A percentile compares a stretch with the other conserved stretches of the same genome.
These are phyloP conservation scores for Psittacus erithacus DNA, from an alignment of 2,113 vertebrate genomes.

Conservation along the genomic window DNA sequence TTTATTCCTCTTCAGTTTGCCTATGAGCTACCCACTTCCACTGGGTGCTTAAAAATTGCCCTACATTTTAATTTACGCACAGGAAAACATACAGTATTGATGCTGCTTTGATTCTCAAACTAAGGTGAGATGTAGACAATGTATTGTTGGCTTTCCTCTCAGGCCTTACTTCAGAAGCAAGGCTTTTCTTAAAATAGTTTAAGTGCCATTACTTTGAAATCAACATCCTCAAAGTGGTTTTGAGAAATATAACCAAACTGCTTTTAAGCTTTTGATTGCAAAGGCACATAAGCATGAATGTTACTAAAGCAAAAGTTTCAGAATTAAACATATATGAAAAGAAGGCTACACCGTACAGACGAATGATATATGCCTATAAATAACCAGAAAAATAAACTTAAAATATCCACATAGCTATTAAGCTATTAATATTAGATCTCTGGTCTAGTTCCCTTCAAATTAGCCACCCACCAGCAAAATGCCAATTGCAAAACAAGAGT, in stretches of 20 bases:
- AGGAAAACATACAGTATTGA: not conserved
- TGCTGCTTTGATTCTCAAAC: not conserved
- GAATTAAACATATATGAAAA: slow-evolving; percentile 18
- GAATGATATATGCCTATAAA: slow-evolving; percentile 61
- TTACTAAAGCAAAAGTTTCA: not conserved
- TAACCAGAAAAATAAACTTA: slow-evolving; percentile 60
- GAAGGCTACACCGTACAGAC: not conserved
- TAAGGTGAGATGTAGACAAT: not conserved
- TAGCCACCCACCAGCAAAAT: slow-evolving; percentile 71
- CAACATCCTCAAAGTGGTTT: not conserved
- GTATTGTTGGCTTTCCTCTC: not conserved
- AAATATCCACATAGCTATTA: slow-evolving; percentile 64
- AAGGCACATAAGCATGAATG: not conserved
- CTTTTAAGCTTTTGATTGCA: slow-evolving; percentile 7
- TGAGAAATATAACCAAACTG: not conserved
- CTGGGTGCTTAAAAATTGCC: not conserved
- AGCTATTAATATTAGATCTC: slow-evolving; percentile 69
- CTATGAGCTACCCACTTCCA: not conserved
- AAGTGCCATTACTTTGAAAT: not conserved
- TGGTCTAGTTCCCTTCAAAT: slow-evolving; percentile 70
- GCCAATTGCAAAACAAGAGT: slow-evolving; percentile 62
- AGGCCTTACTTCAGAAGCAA: not conserved
- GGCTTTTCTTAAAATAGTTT: not conserved
- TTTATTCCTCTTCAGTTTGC: not conserved
- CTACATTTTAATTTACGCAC: not conserved